A percentile compares a stretch with the other conserved stretches of the same genome.
These are phyloP conservation scores for Phyllotreta cruciferae DNA, from an alignment of 2,888 invertebrate species.

Conservation along the genomic window DNA sequence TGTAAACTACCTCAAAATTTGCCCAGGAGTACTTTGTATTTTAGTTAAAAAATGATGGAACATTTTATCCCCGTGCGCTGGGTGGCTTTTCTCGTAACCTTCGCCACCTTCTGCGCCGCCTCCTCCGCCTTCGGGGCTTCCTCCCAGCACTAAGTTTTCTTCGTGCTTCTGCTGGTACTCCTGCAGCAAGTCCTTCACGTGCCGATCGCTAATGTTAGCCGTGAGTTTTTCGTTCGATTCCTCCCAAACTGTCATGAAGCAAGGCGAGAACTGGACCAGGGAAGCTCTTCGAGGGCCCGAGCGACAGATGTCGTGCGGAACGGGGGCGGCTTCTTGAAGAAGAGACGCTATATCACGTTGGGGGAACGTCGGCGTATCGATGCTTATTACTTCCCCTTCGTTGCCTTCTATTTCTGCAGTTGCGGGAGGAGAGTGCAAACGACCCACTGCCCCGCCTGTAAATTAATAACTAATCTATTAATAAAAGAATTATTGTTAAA, in stretches of 20 bases:
- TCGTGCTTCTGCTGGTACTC: slow-evolving; percentile 64
- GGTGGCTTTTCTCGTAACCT: slow-evolving; percentile 79
- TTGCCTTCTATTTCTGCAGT: slow-evolving; percentile 86
- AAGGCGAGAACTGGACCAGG: slow-evolving; percentile 59
- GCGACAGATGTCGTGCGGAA: slow-evolving; percentile 60
- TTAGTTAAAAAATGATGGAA: slow-evolving; percentile 81
- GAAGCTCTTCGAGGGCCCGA: slow-evolving; percentile 41
- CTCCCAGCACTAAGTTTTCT: slow-evolving; percentile 37
- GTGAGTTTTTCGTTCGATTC: slow-evolving; percentile 55
- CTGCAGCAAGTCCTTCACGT: slow-evolving; percentile 68
- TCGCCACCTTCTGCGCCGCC: slow-evolving; percentile 63
- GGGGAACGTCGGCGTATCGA: slow-evolving; percentile 77
- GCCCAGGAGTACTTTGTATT: slow-evolving; percentile 78
- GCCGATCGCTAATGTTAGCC: slow-evolving; percentile 52
- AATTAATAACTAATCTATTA: neutral
- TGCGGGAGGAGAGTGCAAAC: slow-evolving; percentile 66
- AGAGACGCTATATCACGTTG: slow-evolving; percentile 73
- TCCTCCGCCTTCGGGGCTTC: slow-evolving; percentile 45
- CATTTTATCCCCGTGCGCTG: slow-evolving; percentile 82
- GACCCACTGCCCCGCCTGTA: slow-evolving; percentile 64
- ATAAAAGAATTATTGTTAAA: no score
- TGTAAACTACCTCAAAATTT: slow-evolving; percentile 86
- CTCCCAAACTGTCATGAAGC: slow-evolving; percentile 69
- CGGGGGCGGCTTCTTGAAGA: slow-evolving; percentile 70
- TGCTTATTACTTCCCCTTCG: slow-evolving; percentile 77